phyloP scores from a whole-genome alignment of 2,888 invertebrate genomes.

The Dynastes maya region DNA sequence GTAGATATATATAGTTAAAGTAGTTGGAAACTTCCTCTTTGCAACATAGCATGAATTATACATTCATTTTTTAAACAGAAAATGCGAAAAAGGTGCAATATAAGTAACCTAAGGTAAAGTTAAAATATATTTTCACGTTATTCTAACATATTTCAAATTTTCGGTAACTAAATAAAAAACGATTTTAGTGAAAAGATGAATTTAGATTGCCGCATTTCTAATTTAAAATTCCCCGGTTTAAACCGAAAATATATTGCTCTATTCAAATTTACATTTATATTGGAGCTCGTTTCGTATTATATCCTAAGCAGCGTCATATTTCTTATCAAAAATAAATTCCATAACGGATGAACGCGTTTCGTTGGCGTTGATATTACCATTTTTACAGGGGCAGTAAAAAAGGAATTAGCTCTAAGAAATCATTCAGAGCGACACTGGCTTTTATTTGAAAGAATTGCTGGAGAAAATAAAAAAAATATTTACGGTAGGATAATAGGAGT shows the following conservation, averaged over 20 bases:
- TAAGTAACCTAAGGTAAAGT: too few species aligned
- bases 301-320: not conserved
- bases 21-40: too few species aligned
- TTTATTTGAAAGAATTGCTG: too few species aligned
- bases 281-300: not conserved
- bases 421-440: too few species aligned
- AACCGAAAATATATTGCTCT: not conserved
- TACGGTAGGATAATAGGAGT: too few species aligned
- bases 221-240: constrained; percentile 15
- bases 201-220: not conserved
- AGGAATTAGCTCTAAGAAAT: not conserved
- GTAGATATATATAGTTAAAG: too few species aligned
- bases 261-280: constrained; percentile 27
- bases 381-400: not conserved
- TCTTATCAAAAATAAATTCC: constrained; percentile 1
- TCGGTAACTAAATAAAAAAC: not conserved
- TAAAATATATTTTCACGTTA: too few species aligned
- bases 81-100: too few species aligned
- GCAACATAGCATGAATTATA: too few species aligned
- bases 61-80: too few species aligned
- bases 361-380: not conserved
- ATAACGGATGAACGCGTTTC: not conserved
- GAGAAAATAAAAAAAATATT: too few species aligned
- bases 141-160: too few species aligned
- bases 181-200: not conserved